Evolutionary conservation across 2,113 vertebrate species (phyloP).

Genomic region (Pollimyrus isidori): DNA sequence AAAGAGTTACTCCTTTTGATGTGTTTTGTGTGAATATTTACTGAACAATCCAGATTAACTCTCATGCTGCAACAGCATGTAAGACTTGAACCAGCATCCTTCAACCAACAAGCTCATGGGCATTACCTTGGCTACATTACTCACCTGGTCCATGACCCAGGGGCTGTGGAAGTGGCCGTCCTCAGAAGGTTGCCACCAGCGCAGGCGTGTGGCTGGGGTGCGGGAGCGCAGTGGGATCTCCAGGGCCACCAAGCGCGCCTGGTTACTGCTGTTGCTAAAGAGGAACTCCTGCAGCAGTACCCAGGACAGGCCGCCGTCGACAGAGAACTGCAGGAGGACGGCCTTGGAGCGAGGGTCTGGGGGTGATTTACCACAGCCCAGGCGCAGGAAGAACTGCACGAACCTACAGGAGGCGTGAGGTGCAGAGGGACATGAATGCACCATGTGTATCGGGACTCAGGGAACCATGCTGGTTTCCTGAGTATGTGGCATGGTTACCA

Average conservation of each 20-base stretch:
- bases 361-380: conserved; percentile 88
- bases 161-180: conserved; percentile 92
- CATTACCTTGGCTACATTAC: background rate
- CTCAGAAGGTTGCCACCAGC: conserved; percentile 96
- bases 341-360: conserved; percentile 93
- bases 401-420: conserved; percentile 63
- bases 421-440: no score
- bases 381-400: conserved; percentile 94
- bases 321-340: conserved; percentile 86
- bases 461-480: background rate
- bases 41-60: background rate
- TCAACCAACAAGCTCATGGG: background rate
- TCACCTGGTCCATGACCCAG: conserved; percentile 89
- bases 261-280: conserved; percentile 91
- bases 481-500: background rate
- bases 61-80: background rate
- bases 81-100: background rate
- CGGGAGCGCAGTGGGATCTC: conserved; percentile 86
- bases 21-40: background rate
- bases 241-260: conserved; percentile 85
- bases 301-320: conserved; percentile 86
- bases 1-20: background rate
- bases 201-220: conserved; percentile 74
- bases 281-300: conserved; percentile 89
- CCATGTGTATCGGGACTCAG: background rate